These are phyloP conservation scores for Cyclargus thomasi DNA, from an alignment of 1,140 invertebrate genomes.

Conservation along the genomic window DNA sequence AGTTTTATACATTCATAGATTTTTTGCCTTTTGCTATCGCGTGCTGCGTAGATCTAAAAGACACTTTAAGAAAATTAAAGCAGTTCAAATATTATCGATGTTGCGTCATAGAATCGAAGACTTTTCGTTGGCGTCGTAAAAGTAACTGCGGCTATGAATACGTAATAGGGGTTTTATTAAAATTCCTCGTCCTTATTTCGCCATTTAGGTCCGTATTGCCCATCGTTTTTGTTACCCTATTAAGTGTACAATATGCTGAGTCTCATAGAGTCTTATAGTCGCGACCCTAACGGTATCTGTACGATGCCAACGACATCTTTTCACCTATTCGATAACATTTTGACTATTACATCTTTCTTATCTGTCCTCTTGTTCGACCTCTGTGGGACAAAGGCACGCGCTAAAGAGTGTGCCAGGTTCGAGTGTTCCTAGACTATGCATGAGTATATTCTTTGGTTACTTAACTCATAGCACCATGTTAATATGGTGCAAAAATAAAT, in stretches of 20 bases:
- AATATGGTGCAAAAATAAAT: too few relatives aligned
- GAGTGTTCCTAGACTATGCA: too few relatives aligned
- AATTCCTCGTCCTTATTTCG: slow-evolving; percentile 62
- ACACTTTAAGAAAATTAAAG: slow-evolving; percentile 43
- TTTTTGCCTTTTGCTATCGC: too few relatives aligned
- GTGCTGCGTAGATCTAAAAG: too few relatives aligned
- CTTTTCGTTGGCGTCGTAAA: slow-evolving; percentile 47
- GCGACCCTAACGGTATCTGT: not conserved
- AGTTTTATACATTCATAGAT: too few relatives aligned
- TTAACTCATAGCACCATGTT: too few relatives aligned
- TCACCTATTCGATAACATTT: too few relatives aligned
- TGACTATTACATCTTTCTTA: too few relatives aligned
- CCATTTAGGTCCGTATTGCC: slow-evolving; percentile 22
- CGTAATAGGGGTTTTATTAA: slow-evolving; percentile 70
- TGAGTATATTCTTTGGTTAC: too few relatives aligned
- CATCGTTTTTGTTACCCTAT: slow-evolving; percentile 28
- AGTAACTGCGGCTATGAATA: slow-evolving; percentile 43
- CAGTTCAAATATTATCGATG: slow-evolving; percentile 45
- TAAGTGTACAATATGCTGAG: not conserved
- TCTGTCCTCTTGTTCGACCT: too few relatives aligned
- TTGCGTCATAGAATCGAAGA: slow-evolving; percentile 39
- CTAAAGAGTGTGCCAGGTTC: too few relatives aligned
- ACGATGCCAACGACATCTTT: not conserved
- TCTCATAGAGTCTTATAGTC: not conserved
- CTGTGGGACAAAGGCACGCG: too few relatives aligned